phyloP scores from a whole-genome alignment of 2,888 invertebrate genomes.

The Ectobius pallidus region DNA sequence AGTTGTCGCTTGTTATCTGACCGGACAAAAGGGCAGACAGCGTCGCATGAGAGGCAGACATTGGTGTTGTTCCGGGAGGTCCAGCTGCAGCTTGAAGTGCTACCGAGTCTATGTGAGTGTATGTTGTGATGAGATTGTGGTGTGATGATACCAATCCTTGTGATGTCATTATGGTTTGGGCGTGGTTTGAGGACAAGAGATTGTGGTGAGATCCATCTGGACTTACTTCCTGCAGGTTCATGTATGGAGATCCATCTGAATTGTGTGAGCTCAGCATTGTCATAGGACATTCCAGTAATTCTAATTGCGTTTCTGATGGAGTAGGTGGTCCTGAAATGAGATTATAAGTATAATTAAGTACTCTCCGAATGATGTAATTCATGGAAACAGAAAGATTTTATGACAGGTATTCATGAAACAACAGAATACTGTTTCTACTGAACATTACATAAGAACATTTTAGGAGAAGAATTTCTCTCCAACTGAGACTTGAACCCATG shows the following conservation, averaged over 20 bases:
- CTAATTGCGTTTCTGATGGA: conserved; percentile 52
- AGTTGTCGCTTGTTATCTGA: conserved; percentile 29
- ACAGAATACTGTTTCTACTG: too few relatives aligned
- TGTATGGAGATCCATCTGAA: conserved; percentile 32
- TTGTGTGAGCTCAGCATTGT: conserved; percentile 36
- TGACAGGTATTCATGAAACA: too few relatives aligned
- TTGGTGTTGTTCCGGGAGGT: neutral
- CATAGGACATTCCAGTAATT: conserved; percentile 50
- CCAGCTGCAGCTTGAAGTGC: neutral
- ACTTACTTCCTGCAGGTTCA: conserved; percentile 32
- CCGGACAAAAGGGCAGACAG: conserved; percentile 32
- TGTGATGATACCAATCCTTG: conserved; percentile 11
- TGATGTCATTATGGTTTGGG: neutral
- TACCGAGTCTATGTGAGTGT: conserved; percentile 23
- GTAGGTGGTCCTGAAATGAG: conserved; percentile 51
- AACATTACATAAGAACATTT: too few relatives aligned
- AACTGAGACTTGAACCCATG: too few relatives aligned
- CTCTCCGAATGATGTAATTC: neutral
- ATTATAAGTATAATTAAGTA: neutral
- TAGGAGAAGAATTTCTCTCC: too few relatives aligned
- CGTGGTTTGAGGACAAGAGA: neutral
- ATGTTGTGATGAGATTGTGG: conserved; percentile 26
- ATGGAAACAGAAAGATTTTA: neutral
- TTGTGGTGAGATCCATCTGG: conserved; percentile 16
- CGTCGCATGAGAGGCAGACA: conserved; percentile 18